These are phyloP conservation scores for Diaprepes abbreviatus DNA, from an alignment of 2,888 invertebrate genomes.

Conservation along the genomic window DNA sequence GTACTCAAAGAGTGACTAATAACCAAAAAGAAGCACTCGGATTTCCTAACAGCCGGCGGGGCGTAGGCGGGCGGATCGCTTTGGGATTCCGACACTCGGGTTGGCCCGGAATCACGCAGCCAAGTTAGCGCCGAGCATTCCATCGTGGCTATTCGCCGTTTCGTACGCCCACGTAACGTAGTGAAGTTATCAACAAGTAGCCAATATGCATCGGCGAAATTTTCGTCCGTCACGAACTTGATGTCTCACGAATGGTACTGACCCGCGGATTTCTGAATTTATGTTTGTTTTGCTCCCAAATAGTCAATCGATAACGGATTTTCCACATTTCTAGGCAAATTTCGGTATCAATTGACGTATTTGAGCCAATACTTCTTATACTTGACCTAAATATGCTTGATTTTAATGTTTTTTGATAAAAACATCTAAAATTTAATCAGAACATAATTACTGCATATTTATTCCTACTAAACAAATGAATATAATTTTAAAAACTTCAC, in stretches of 20 bases:
- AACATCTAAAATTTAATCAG: too few relatives aligned
- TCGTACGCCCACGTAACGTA: slow-evolving; percentile 63
- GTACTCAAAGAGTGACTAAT: slow-evolving; percentile 61
- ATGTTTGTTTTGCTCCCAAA: slow-evolving; percentile 44
- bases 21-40: slow-evolving; percentile 54
- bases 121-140: slow-evolving; percentile 56
- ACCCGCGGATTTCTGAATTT: slow-evolving; percentile 44
- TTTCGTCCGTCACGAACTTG: slow-evolving; percentile 26
- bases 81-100: slow-evolving; percentile 60
- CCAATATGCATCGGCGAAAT: slow-evolving; percentile 61
- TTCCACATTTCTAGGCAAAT: slow-evolving; percentile 15
- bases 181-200: slow-evolving; percentile 67
- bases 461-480: too few relatives aligned
- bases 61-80: slow-evolving; percentile 61
- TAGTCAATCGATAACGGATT: slow-evolving; percentile 33
- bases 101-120: slow-evolving; percentile 66
- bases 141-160: slow-evolving; percentile 64
- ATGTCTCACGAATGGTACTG: slow-evolving; percentile 41
- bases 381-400: neutral
- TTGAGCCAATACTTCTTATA: neutral
- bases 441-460: too few relatives aligned
- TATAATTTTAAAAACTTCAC: too few relatives aligned
- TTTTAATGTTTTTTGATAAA: too few relatives aligned
- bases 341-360: neutral
- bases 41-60: slow-evolving; percentile 58